These are phyloP conservation scores for Drosophila lowei DNA, from an alignment of 1,140 invertebrate genomes.

Conservation along the genomic window DNA sequence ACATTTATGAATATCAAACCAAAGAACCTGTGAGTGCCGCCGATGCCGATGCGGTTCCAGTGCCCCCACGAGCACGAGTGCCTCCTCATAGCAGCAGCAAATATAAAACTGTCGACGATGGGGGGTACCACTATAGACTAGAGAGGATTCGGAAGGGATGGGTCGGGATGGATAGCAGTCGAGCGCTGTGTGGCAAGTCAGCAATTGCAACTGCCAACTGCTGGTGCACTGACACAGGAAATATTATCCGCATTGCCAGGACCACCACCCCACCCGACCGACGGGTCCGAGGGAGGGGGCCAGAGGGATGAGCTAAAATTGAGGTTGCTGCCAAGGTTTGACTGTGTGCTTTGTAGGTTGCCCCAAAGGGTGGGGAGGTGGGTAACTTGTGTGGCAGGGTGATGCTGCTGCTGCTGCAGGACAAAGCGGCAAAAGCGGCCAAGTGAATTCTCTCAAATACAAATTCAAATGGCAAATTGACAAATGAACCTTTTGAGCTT, in stretches of 20 bases:
- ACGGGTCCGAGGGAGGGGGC: neutral
- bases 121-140: too few species aligned
- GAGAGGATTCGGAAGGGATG: slow-evolving; percentile 15
- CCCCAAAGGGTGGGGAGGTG: slow-evolving; percentile 1
- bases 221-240: slow-evolving; percentile 77
- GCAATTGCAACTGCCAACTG: slow-evolving; percentile 71
- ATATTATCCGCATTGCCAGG: slow-evolving; percentile 79
- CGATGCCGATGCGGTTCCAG: slow-evolving; percentile 29
- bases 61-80: neutral
- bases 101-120: slow-evolving; percentile 79
- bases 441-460: slow-evolving; percentile 80
- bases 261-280: neutral
- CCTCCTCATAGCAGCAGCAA: slow-evolving; percentile 47
- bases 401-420: slow-evolving; percentile 15
- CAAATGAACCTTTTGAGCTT: slow-evolving; percentile 80
- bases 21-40: slow-evolving; percentile 54
- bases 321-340: slow-evolving; percentile 42
- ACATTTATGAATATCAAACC: slow-evolving; percentile 77
- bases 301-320: slow-evolving; percentile 48
- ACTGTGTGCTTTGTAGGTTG: slow-evolving; percentile 30
- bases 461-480: slow-evolving; percentile 81
- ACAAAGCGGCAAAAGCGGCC: slow-evolving; percentile 78
- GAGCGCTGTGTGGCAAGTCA: slow-evolving; percentile 23
- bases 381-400: neutral
- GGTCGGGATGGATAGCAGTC: slow-evolving; percentile 8